Evolutionary conservation across 2,113 vertebrate species (phyloP), one percentile per base, ranked within the genome.

Genomic region (Pungitius pungitius): DNA sequence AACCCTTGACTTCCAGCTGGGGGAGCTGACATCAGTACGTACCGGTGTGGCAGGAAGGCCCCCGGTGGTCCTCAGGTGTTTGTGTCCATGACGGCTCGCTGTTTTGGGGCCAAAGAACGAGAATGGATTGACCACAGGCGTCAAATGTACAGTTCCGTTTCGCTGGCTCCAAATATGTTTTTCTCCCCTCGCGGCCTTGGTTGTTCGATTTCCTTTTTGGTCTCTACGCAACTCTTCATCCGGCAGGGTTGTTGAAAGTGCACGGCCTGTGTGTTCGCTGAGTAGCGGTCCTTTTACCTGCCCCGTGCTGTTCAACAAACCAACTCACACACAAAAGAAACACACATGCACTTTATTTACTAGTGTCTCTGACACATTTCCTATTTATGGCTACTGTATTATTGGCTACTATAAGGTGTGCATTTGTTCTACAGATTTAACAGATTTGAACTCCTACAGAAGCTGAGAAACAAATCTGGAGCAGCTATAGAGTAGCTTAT

Each of bases 1-100:
- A 88, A 89, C 91, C 89, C 77, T 73, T 82, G 84, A 87, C 87
- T 88, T 92, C 84, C 92, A 92, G 89, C 81, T 84, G 87, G 56
- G 67, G 59, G 76, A 82, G 51, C 78, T 87, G 86, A 85, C 81
- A 90, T 83, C 62, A 85, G 78, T 26, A 52, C 6, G 24, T 1
- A 22, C 12, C 49, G 84, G 68, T 60, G 58, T 82, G 78, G 52
- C 80, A 84, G 87, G 85, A 90, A 89, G 82, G 81, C n/a, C 33
- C 70, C 71, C 39, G 69, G 69, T 80, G 77, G 78, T 83, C 76
- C 84, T 88, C 87, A 84, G 87, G 75, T 90, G 91, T 89, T 90
- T 81, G 84, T 84, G 73, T 75, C 49, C 58, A 52, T 76, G 70
- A 85, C 42, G 35, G 55, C 39, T 82, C 52, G 58, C 75, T 85